Evolutionary conservation across 2,113 vertebrate genomes (phyloP).

Genomic region (Gymnogyps californianus): DNA sequence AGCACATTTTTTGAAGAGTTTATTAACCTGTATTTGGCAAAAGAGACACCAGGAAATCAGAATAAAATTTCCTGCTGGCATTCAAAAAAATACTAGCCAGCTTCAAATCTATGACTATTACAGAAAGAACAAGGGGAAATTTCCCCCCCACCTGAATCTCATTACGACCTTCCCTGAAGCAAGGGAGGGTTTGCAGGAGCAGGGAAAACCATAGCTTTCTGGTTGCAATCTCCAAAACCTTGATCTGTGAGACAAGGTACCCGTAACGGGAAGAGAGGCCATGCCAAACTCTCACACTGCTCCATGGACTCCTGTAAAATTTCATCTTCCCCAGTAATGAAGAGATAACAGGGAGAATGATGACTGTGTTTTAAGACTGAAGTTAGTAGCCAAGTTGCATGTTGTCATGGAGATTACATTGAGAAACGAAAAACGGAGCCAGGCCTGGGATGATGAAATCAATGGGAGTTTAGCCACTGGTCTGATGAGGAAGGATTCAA

Average conservation of each 20-base stretch:
- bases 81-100: background rate
- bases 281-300: background rate
- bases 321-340: background rate
- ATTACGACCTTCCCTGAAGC: background rate
- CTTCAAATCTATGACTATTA: background rate
- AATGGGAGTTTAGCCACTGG: background rate
- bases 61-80: background rate
- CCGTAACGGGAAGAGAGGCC: background rate
- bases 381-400: background rate
- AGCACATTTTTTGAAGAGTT: background rate
- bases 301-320: background rate
- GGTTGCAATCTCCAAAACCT: background rate
- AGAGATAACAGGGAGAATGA: background rate
- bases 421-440: background rate
- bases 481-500: background rate
- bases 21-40: background rate
- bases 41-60: background rate
- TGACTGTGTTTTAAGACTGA: background rate
- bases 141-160: background rate
- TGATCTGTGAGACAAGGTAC: background rate
- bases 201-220: background rate
- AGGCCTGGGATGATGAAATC: background rate
- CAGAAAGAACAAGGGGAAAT: background rate
- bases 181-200: background rate
- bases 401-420: conserved; percentile 2